A percentile compares a stretch with the other conserved stretches of the same genome.
Evolutionary conservation across 2,888 invertebrate genomes (phyloP).

Genomic region (Erynnis tages): DNA sequence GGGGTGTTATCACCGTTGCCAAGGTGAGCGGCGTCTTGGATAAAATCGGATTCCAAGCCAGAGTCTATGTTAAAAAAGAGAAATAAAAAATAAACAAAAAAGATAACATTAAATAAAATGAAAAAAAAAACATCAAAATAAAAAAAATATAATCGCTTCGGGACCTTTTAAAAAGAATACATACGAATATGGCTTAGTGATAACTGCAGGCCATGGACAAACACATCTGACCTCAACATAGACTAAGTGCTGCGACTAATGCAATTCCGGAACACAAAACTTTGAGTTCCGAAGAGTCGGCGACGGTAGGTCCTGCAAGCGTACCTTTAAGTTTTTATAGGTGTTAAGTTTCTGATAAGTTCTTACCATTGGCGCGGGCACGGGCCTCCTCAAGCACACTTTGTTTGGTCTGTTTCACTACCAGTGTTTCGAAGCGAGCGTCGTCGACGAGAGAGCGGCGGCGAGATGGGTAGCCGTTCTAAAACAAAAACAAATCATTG

Average conservation of each 20-base stretch:
- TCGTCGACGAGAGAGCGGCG: constrained; percentile 98
- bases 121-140: constrained; percentile 23
- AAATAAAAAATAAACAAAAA: constrained; percentile 44
- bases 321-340: too few relatives aligned
- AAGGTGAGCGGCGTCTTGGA: constrained; percentile 78
- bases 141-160: constrained; percentile 8
- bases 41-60: constrained; percentile 84
- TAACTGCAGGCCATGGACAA: too few relatives aligned
- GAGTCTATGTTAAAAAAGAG: constrained; percentile 75
- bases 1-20: constrained; percentile 69
- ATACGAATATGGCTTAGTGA: too few relatives aligned
- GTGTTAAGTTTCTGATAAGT: background rate
- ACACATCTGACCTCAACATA: too few relatives aligned
- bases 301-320: too few relatives aligned
- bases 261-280: too few relatives aligned
- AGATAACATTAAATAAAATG: constrained; percentile 35
- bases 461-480: constrained; percentile 98
- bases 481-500: constrained; percentile 61
- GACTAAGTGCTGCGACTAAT: too few relatives aligned
- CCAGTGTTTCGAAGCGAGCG: constrained; percentile 97
- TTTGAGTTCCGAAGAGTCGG: too few relatives aligned
- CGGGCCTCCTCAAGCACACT: constrained; percentile 95
- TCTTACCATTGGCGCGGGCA: constrained; percentile 91
- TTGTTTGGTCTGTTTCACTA: constrained; percentile 97
- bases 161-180: too few relatives aligned